Evolutionary conservation across 1,140 invertebrate species (phyloP), one percentile per base, ranked within the genome.

Genomic region (Homarus americanus): DNA sequence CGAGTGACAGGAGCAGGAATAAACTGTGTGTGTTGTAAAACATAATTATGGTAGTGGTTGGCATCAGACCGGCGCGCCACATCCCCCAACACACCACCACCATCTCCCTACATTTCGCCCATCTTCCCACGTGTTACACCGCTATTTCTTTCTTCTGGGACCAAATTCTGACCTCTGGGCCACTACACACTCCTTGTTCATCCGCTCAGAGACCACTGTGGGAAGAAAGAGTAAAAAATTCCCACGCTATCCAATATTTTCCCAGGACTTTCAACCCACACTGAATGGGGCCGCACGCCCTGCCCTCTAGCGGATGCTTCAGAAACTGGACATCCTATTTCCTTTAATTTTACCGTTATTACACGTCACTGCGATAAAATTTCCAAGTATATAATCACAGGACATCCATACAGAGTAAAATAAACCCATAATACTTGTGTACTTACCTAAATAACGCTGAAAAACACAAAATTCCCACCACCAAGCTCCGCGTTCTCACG

Each of bases 231-330:
- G 58, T 44, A 66, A 86, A 85, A 91, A 91, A 72, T 91, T 91
- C 89, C 89, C 89, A 91, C 89, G 89, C 82, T 91, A 91, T 86
- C 89, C 89, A 82, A 91, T 85, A 91, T 91, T 91, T 91, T 91
- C 89, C 89, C 89, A 91, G 89, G 82, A 86, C 82, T 91, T 91
- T 91, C 82, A 86, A 80, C 89, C 83, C 89, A 73, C 82, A 83
- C 82, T 85, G 89, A 91, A 91, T 91, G 89, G 66, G 89, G 89
- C 75, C 89, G 83, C 75, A 58, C 82, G 83, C 89, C 40, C 83
- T 91, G 83, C 89, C 89, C 89, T 91, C 89, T 91, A 49, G 82
- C 83, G 89, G 89, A 85, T 66, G 76, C 53, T 69, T 80, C 83
- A 9, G 28, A 85, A 79, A 85, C 78, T 85, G 38, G 41, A 32